Evolutionary conservation across 2,113 vertebrate genomes (phyloP).

Genomic region (Atherinomorus stipes): DNA sequence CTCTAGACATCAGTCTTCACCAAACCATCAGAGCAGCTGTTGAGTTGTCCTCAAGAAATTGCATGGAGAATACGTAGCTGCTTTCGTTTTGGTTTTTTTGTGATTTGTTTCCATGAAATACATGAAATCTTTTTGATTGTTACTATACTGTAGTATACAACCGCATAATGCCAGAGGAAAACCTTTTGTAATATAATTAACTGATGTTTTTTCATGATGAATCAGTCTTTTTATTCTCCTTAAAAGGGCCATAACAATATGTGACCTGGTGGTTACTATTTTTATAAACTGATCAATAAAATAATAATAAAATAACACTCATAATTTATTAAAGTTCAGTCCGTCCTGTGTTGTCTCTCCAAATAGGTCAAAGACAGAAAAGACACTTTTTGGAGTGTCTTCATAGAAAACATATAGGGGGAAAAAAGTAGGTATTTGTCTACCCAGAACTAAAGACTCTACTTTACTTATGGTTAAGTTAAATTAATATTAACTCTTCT

Average conservation of each 20-base stretch:
- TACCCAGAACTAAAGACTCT: too few species aligned
- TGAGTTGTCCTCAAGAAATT: neutral
- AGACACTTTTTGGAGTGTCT: too few species aligned
- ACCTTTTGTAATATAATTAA: neutral
- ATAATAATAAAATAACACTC: neutral
- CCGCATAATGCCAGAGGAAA: conserved; percentile 28
- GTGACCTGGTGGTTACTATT: neutral
- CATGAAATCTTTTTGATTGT: conserved; percentile 20
- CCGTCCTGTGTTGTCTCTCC: neutral
- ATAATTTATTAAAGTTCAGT: too few species aligned
- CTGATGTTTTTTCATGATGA: neutral
- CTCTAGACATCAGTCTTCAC: conserved; percentile 75
- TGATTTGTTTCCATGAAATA: conserved; percentile 69
- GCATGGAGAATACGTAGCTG: conserved; percentile 3
- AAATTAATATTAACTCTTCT: too few species aligned
- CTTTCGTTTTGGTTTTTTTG: conserved; percentile 4
- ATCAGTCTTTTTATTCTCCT: neutral
- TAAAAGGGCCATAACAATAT: neutral
- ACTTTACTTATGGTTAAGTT: too few species aligned
- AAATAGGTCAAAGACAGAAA: neutral
- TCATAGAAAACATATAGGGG: too few species aligned
- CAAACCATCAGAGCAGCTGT: conserved; percentile 12
- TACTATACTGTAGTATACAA: conserved; percentile 26
- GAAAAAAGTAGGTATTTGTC: too few species aligned
- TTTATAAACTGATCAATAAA: neutral